phyloP scores from a whole-genome alignment of 2,888 invertebrate genomes.

The Pachliopta kotzebuea region DNA sequence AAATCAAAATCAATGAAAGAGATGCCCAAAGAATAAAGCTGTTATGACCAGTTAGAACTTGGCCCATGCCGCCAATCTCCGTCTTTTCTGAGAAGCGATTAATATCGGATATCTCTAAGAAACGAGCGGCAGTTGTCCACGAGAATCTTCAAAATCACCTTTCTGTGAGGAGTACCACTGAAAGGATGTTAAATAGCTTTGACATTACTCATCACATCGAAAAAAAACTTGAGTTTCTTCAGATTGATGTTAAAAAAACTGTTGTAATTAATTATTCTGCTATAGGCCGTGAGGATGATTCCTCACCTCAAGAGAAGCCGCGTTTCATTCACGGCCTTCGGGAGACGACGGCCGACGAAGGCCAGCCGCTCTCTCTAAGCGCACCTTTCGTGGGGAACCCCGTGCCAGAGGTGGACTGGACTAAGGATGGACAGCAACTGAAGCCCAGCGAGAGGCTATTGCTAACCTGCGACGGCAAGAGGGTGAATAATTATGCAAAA shows the following conservation, averaged over 20 bases:
- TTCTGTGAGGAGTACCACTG: too few relatives aligned
- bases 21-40: too few relatives aligned
- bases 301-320: slow-evolving; percentile 87
- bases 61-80: too few relatives aligned
- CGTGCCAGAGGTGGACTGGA: slow-evolving; percentile 89
- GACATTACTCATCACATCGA: too few relatives aligned
- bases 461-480: slow-evolving; percentile 91
- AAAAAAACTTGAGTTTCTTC: too few relatives aligned
- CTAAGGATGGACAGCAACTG: slow-evolving; percentile 86
- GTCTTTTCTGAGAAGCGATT: too few relatives aligned
- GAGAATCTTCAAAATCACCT: too few relatives aligned
- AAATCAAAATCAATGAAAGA: too few relatives aligned
- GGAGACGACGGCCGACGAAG: slow-evolving; percentile 91
- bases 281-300: slow-evolving; percentile 79
- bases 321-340: slow-evolving; percentile 86
- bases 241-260: neutral
- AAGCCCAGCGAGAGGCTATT: slow-evolving; percentile 84
- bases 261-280: neutral
- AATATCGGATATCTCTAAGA: too few relatives aligned
- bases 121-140: too few relatives aligned
- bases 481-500: slow-evolving; percentile 62
- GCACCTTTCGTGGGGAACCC: slow-evolving; percentile 91
- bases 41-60: too few relatives aligned
- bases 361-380: slow-evolving; percentile 85
- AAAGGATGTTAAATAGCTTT: too few relatives aligned